A percentile compares a stretch with the other conserved stretches of the same genome.
phyloP scores from a whole-genome alignment of 2,113 vertebrate species.

The Australoheros scitulus region DNA sequence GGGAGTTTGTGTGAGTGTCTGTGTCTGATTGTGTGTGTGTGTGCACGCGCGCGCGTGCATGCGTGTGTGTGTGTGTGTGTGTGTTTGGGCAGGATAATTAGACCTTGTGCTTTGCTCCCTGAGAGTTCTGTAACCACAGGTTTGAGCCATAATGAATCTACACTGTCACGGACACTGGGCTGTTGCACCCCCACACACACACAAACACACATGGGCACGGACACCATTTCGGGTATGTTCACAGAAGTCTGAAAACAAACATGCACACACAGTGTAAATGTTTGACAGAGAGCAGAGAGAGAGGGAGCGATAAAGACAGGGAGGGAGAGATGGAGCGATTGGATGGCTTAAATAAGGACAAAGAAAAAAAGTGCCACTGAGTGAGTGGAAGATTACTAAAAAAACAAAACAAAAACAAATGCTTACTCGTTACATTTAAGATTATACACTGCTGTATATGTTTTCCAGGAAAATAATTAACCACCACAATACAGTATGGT shows the following conservation, averaged over 20 bases:
- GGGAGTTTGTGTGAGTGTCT: slow-evolving; percentile 22
- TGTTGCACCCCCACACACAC: slow-evolving; percentile 40
- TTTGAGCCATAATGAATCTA: slow-evolving; percentile 67
- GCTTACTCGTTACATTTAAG: slow-evolving; percentile 11
- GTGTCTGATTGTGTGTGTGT: slow-evolving; percentile 34
- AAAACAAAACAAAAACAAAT: slow-evolving; percentile 36
- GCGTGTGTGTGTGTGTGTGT: slow-evolving; percentile 6
- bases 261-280: slow-evolving; percentile 55
- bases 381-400: slow-evolving; percentile 19
- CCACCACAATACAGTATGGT: neutral
- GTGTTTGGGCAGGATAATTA: slow-evolving; percentile 72
- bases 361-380: neutral
- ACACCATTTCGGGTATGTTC: slow-evolving; percentile 32
- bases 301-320: neutral
- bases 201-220: slow-evolving; percentile 17
- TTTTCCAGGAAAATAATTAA: neutral
- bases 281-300: slow-evolving; percentile 41
- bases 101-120: slow-evolving; percentile 69
- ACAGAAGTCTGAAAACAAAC: slow-evolving; percentile 68
- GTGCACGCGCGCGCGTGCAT: neutral
- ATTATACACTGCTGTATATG: neutral
- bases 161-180: slow-evolving; percentile 66
- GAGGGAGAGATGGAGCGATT: neutral
- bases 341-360: slow-evolving; percentile 32
- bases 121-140: slow-evolving; percentile 71